These are phyloP conservation scores for Venustaconcha ellipsiformis DNA, from an alignment of 1,140 invertebrate genomes.

Conservation along the genomic window DNA sequence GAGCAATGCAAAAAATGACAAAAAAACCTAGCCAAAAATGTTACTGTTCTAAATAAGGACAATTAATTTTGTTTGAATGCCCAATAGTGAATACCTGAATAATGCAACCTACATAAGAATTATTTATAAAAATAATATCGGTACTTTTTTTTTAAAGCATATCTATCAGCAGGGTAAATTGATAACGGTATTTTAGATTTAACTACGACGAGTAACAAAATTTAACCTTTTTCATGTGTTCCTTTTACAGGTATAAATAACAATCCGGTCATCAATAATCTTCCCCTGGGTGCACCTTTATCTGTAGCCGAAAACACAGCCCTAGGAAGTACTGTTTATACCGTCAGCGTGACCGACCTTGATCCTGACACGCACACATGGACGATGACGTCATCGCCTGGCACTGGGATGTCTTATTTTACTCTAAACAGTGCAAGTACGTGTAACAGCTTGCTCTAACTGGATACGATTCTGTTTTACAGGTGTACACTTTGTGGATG, in stretches of 20 bases:
- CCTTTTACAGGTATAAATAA: conserved; percentile 24
- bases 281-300: conserved; percentile 1
- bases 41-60: no score
- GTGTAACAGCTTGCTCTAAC: background rate
- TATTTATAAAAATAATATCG: no score
- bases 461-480: background rate
- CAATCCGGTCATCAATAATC: conserved; percentile 6
- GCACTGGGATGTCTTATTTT: conserved; percentile 11
- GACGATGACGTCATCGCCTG: conserved; percentile 11
- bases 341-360: conserved; percentile 4
- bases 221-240: background rate
- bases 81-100: no score
- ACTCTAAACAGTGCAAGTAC: background rate
- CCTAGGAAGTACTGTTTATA: conserved; percentile 6
- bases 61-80: no score
- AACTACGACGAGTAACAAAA: no score
- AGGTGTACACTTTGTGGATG: background rate
- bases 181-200: no score
- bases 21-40: no score
- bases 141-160: no score
- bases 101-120: no score
- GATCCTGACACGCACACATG: conserved; percentile 10
- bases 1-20: no score
- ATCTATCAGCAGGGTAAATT: no score
- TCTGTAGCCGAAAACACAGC: conserved; percentile 11